Evolutionary conservation across 2,797 vertebrate genomes (phyloP), one percentile per base, ranked within the genome.

Genomic region (Diceros bicornis): DNA sequence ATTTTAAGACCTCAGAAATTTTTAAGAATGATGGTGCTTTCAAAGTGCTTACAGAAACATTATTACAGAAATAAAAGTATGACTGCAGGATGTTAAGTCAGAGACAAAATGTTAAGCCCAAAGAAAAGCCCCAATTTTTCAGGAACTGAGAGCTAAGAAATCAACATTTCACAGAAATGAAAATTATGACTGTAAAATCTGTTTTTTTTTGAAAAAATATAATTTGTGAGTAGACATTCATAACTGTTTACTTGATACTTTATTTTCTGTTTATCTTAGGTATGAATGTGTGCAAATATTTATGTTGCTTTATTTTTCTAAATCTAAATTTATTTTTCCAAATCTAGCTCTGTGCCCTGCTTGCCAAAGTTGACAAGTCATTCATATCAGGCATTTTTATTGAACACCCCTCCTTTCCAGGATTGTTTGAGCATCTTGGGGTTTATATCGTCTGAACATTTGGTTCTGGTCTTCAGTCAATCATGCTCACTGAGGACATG

Each of bases 21-120:
- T 95, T 94, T 74, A 62, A 66, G 64, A 79, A 93, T 96, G 16
- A 79, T 72, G 25, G 72, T 32, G 23, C 72, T 79, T 62, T 89
- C 7, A 61, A 79, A 75, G 6, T 90, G 62, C 13, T 32, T 66
- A n/a, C 6, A 89, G 29, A 75, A 77, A 91, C 27, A 62, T 62
- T 90, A 59, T 64, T 94, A 93, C 18, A 94, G 62, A 93, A 92
- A 90, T 78, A 77, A 91, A 94, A 94, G 20, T 82, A 50, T 2
- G 9, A 79, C 6, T 12, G 47, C 82, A 78, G 37, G 34, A 50
- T 14, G 66, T 66, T 93, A 94, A 79, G 27, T 61, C 37, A 37
- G 11, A 89, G 16, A 69, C 68, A 93, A 86, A 92, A 83, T 82
- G 13, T 82, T 82, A 96, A 97, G 7, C 23, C 85, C 7, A 81